Conservation (phyloP, 2,113 vertebrate genomes). For the Eptesicus fuscus region DNA sequence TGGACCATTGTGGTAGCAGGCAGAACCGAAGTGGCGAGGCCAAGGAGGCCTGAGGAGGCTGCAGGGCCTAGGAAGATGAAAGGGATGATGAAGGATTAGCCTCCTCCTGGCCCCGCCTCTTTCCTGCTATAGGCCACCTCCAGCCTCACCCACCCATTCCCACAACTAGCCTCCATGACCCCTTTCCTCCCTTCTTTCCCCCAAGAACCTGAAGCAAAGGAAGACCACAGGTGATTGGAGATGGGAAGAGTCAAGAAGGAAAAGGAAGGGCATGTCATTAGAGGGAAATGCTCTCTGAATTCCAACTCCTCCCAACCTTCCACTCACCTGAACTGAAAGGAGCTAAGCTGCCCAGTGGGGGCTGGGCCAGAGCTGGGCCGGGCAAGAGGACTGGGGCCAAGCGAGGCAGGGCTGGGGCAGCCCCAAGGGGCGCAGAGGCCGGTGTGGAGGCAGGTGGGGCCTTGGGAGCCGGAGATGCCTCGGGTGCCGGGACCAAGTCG, state of each 20-base stretch:
- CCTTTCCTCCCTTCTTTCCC: not conserved
- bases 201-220: not conserved
- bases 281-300: not conserved
- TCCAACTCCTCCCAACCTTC: not conserved
- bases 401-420: constrained; percentile 52
- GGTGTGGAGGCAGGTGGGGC: constrained; percentile 37
- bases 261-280: not conserved
- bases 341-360: constrained; percentile 71
- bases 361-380: constrained; percentile 63
- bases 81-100: not conserved
- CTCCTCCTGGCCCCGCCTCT: not conserved
- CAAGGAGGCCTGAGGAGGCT: constrained; percentile 74
- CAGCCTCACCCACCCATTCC: not conserved
- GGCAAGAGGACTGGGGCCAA: constrained; percentile 71
- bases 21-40: constrained; percentile 70
- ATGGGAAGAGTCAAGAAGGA: not conserved
- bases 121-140: not conserved
- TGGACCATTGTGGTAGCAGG: constrained; percentile 72
- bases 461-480: constrained; percentile 38
- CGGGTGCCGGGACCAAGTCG: constrained; percentile 60
- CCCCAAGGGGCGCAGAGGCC: constrained; percentile 34
- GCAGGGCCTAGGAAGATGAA: constrained; percentile 60
- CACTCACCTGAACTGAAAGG: constrained; percentile 80
- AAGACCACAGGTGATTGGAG: not conserved
- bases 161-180: not conserved